A percentile compares a stretch with the other conserved stretches of the same genome.
Conservation (phyloP, 1,140 invertebrate species). For the Aphaenogaster rudis region DNA sequence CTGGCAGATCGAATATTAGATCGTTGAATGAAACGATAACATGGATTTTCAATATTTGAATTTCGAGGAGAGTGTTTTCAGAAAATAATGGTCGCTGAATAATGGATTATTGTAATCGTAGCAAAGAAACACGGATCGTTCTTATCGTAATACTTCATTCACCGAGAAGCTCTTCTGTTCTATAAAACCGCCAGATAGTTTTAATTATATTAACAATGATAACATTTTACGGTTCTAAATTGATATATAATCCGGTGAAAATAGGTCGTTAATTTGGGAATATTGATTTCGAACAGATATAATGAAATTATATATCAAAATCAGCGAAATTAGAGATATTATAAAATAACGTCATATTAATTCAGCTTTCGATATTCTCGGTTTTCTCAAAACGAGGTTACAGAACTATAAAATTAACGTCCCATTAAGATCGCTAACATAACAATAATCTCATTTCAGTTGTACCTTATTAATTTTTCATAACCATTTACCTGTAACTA, state of each 20-base stretch:
- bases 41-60: conserved; percentile 14
- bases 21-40: conserved; percentile 18
- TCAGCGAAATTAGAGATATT: not conserved
- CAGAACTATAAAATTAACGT: not conserved
- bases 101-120: conserved; percentile 36
- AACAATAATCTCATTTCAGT: not conserved
- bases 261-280: conserved; percentile 14
- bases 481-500: conserved; percentile 17
- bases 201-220: conserved; percentile 25
- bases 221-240: not conserved
- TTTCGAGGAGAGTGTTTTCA: not conserved
- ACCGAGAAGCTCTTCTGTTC: not conserved
- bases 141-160: not conserved
- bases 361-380: conserved; percentile 4
- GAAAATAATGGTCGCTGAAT: not conserved
- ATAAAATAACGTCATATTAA: conserved; percentile 30
- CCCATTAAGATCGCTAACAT: conserved; percentile 1
- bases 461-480: conserved; percentile 22
- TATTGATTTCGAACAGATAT: conserved; percentile 7
- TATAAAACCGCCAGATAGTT: not conserved
- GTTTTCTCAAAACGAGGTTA: not conserved
- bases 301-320: conserved; percentile 17
- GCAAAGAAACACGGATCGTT: not conserved
- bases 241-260: not conserved
- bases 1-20: not conserved